Percentiles rank a stretch among this genome's conserved stretches.
Conservation (phyloP, 2,888 invertebrate species). For the Hartigia nigra region DNA sequence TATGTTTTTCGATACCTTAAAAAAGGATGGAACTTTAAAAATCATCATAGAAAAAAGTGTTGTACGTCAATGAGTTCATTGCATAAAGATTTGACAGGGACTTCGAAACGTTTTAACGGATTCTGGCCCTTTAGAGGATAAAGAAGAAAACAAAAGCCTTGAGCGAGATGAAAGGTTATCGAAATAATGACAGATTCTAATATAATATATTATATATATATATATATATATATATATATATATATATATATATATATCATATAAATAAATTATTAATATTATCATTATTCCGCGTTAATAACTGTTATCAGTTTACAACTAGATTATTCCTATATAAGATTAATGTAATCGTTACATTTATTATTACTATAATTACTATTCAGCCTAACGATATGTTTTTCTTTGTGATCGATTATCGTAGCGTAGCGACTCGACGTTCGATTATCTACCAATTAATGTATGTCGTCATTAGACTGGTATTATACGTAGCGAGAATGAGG, state of each 20-base stretch:
- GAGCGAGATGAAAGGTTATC: background rate
- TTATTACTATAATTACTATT: background rate
- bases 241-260: background rate
- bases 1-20: background rate
- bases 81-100: no score
- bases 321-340: no score
- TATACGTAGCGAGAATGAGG: background rate
- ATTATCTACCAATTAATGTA: background rate
- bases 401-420: background rate
- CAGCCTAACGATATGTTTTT: background rate
- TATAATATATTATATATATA: background rate
- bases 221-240: background rate
- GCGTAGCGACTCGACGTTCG: background rate
- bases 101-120: no score
- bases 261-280: background rate
- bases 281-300: background rate
- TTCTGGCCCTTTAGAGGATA: background rate
- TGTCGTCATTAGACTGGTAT: background rate
- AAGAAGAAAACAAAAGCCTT: constrained; percentile 7
- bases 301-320: background rate
- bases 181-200: constrained; percentile 5
- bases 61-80: no score
- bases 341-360: background rate
- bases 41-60: background rate
- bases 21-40: background rate